A percentile compares a stretch with the other conserved stretches of the same genome.
Evolutionary conservation across 2,113 vertebrate species (phyloP).

Genomic region (Poeciliopsis turrubarensis): DNA sequence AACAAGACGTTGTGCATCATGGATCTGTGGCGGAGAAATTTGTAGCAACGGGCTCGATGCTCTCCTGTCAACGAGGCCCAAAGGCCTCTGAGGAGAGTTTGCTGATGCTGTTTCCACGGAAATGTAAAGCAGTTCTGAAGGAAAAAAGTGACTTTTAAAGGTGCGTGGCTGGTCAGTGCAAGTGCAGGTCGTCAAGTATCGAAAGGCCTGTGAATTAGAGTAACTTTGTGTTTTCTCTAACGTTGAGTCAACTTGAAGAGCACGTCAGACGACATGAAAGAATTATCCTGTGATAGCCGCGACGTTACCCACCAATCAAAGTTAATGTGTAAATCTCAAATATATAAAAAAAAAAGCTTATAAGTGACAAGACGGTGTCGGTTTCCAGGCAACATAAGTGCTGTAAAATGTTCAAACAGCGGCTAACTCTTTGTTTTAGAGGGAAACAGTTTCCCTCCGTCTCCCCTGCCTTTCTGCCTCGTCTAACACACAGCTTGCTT

Average conservation of each 20-base stretch:
- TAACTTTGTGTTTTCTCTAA: neutral
- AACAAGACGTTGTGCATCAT: neutral
- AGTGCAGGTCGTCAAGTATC: neutral
- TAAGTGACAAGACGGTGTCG: conserved; percentile 24
- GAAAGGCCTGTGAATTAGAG: too few species aligned
- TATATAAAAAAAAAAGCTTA: neutral
- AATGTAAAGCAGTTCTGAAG: neutral
- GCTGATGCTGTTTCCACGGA: neutral
- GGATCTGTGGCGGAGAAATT: neutral
- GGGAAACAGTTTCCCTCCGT: conserved; percentile 14
- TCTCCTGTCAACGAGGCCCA: neutral
- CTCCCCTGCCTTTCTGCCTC: neutral
- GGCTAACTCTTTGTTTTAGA: neutral
- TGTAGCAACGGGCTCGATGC: neutral
- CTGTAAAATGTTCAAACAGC: neutral
- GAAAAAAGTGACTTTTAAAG: neutral
- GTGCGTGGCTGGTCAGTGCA: neutral
- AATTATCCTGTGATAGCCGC: neutral
- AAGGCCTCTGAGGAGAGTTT: neutral
- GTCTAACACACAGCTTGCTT: conserved; percentile 5
- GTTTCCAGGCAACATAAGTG: conserved; percentile 50
- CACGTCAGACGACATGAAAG: neutral
- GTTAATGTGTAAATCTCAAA: conserved; percentile 14
- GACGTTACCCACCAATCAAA: neutral
- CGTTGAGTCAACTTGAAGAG: neutral